Base-by-base conservation (phyloP, 2,888 invertebrate genomes). In the Syrphus vitripennis region DNA sequence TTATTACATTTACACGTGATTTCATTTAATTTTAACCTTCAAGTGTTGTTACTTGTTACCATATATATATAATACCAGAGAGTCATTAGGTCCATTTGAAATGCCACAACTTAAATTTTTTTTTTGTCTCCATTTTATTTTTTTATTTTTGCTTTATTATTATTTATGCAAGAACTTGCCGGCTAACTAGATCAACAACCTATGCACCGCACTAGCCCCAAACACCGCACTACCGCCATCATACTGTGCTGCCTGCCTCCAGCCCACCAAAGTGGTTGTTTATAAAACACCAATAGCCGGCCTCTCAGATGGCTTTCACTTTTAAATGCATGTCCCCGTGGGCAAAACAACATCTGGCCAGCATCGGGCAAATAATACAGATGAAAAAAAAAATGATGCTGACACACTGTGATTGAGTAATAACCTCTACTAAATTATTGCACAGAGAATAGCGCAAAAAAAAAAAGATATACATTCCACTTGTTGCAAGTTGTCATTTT, bases 341-440 rank as follows among this genome's bases (percentile, higher is more conserved):
- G 72, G 67, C 65, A 67, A 59, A 67, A 67, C 79, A 50, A 50
- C 79, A 79, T 79, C 79, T 79, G 79, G 72, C 19, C 57, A n/a
- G 45, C 12, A 29, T n/a, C 55, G 16, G 16, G 29, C 10, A 29
- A 26, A 26, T 29, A n/a, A 16, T 0, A 12, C 6, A n/a, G 12
- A 48, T 0, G 10, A 21, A 31, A 45, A 67, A 50, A 50, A 50
- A 29, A 50, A 55, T 40, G 40, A 63, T 53, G 65, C 26, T 55
- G 37, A 37, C 65, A 48, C 19, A 37, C 37, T 40, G 65, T 26
- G 55, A 79, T 79, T 72, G 79, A 37, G 72, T 79, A 79, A 79
- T 67, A 65, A 40, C 57, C 50, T 55, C 63, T 55, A 78, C 63
- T 61, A 48, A 57, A 71, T 57, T 55, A 65, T 59, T 57, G 45